phyloP scores from a whole-genome alignment of 2,888 invertebrate genomes.

The Caenorhabditis becei region DNA sequence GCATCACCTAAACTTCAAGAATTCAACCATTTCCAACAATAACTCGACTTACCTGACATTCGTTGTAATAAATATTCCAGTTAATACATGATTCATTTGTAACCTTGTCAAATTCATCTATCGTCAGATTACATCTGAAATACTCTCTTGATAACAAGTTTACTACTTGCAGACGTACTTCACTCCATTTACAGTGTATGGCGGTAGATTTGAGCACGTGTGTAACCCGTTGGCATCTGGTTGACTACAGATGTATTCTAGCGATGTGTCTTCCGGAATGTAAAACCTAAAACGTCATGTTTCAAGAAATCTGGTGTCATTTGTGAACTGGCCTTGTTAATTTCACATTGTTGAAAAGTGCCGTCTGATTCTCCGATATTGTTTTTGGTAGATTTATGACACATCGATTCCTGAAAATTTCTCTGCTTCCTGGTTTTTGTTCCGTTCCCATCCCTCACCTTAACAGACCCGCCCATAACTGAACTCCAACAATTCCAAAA shows the following conservation, averaged over 20 bases:
- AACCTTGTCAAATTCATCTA: slow-evolving; percentile 76
- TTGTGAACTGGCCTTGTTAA: slow-evolving; percentile 69
- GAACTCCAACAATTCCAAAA: slow-evolving; percentile 99
- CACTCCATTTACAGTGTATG: slow-evolving; percentile 86
- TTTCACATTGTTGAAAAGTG: slow-evolving; percentile 74
- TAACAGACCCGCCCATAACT: slow-evolving; percentile 98
- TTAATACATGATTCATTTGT: slow-evolving; percentile 89
- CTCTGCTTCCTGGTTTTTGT: not conserved
- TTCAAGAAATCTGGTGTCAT: not conserved
- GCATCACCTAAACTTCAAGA: slow-evolving; percentile 85
- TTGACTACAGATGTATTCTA: slow-evolving; percentile 97
- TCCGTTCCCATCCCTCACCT: slow-evolving; percentile 86
- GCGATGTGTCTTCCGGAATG: slow-evolving; percentile 83
- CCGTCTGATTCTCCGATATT: slow-evolving; percentile 71
- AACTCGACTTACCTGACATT: slow-evolving; percentile 85
- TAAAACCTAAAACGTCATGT: slow-evolving; percentile 76
- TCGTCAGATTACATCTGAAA: slow-evolving; percentile 79
- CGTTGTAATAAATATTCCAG: slow-evolving; percentile 98
- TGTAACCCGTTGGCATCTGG: slow-evolving; percentile 96
- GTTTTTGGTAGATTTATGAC: slow-evolving; percentile 77
- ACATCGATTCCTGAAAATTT: slow-evolving; percentile 78
- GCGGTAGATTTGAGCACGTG: slow-evolving; percentile 90
- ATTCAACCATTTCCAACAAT: not conserved
- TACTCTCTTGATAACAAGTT: too few species aligned
- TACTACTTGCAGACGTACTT: slow-evolving; percentile 70